A percentile compares a stretch with the other conserved stretches of the same genome.
Evolutionary conservation across 2,113 vertebrate genomes (phyloP).

Genomic region (Balaeniceps rex): DNA sequence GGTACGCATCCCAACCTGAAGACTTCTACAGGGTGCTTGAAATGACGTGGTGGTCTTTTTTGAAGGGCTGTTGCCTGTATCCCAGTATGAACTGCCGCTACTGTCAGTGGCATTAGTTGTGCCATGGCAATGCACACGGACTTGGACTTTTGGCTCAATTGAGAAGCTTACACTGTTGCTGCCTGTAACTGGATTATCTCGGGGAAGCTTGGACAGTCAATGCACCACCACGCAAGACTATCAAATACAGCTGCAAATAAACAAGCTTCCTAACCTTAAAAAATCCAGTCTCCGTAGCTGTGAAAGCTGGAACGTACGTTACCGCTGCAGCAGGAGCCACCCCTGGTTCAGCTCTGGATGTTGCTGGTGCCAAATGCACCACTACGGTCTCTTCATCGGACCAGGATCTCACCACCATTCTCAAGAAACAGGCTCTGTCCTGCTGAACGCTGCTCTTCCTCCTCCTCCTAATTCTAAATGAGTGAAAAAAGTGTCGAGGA

Average conservation of each 20-base stretch:
- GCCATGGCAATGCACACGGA: background rate
- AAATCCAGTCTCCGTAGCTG: background rate
- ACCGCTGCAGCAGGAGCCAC: background rate
- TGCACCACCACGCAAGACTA: rapidly evolving
- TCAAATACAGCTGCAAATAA: background rate
- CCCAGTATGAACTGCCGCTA: background rate
- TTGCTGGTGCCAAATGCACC: background rate
- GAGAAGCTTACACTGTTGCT: background rate
- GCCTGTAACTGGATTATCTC: background rate
- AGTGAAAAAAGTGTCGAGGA: background rate
- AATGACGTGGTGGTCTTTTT: rapidly evolving
- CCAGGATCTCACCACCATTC: background rate
- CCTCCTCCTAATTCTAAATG: background rate
- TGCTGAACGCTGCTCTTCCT: background rate
- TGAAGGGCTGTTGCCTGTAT: background rate
- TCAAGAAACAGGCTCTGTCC: background rate
- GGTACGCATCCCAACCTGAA: background rate
- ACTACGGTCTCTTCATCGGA: background rate
- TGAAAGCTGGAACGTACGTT: background rate
- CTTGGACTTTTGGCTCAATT: background rate
- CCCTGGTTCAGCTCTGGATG: background rate
- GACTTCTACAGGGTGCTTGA: background rate
- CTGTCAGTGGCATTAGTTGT: background rate
- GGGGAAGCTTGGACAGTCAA: background rate
- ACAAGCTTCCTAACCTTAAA: background rate